Evolutionary conservation across 2,113 vertebrate genomes (phyloP).

Genomic region (Ginglymostoma cirratum): DNA sequence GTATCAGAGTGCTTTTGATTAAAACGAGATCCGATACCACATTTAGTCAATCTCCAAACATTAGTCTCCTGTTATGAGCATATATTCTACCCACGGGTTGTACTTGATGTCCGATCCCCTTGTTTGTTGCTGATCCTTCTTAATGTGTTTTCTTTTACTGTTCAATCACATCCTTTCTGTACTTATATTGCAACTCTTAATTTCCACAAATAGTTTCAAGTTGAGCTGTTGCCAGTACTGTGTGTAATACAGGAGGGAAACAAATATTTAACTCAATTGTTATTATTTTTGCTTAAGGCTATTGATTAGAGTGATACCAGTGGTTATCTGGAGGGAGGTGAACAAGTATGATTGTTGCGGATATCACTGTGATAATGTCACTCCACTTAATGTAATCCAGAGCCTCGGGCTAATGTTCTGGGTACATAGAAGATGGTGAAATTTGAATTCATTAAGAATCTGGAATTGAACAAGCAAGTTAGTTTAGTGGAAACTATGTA

Average conservation of each 20-base stretch:
- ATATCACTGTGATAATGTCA: too few species aligned
- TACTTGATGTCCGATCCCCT: not conserved
- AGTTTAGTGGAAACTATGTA: too few species aligned
- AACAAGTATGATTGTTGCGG: not conserved
- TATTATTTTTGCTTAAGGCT: not conserved
- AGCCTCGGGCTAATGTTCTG: too few species aligned
- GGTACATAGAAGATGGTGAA: too few species aligned
- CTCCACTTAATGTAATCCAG: too few species aligned
- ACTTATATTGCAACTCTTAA: not conserved
- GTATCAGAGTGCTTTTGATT: not conserved
- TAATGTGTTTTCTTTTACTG: not conserved
- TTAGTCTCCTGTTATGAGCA: not conserved
- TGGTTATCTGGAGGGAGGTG: not conserved
- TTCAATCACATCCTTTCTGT: not conserved
- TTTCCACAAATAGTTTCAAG: not conserved
- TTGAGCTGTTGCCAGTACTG: not conserved
- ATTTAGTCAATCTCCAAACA: not conserved
- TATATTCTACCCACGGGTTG: not conserved
- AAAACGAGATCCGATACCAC: not conserved
- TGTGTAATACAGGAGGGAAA: not conserved
- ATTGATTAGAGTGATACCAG: not conserved
- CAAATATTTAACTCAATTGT: conserved; percentile 5
- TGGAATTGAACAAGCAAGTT: too few species aligned
- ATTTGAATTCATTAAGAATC: too few species aligned
- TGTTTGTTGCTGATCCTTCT: too few species aligned